phyloP scores from a whole-genome alignment of 2,888 invertebrate species.

The Epirrita christyi region DNA sequence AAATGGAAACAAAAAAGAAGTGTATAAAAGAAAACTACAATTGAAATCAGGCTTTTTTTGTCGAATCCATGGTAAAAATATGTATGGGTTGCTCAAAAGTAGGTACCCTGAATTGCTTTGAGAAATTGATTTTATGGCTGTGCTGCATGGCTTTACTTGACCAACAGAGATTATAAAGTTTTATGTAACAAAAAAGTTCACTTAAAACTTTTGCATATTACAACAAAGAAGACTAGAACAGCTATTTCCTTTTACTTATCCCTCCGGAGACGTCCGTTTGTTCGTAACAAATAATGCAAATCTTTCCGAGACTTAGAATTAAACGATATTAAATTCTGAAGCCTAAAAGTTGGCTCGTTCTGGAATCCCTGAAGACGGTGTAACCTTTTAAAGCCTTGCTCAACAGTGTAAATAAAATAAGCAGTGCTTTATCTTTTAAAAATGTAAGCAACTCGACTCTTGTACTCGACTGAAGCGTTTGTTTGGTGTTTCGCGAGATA shows the following conservation, averaged over 20 bases:
- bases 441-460: neutral
- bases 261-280: slow-evolving; percentile 21
- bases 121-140: too few relatives aligned
- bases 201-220: slow-evolving; percentile 19
- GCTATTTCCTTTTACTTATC: slow-evolving; percentile 21
- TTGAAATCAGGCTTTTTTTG: too few relatives aligned
- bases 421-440: slow-evolving; percentile 7
- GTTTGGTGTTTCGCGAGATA: neutral
- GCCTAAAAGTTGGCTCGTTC: slow-evolving; percentile 45
- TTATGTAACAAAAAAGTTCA: too few relatives aligned
- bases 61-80: too few relatives aligned
- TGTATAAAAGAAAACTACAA: too few relatives aligned
- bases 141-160: too few relatives aligned
- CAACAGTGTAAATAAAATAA: neutral
- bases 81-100: too few relatives aligned
- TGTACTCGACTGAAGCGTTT: neutral
- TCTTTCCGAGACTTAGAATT: slow-evolving; percentile 43
- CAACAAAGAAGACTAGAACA: slow-evolving; percentile 17
- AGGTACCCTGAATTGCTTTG: too few relatives aligned
- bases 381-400: slow-evolving; percentile 29
- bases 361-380: slow-evolving; percentile 31
- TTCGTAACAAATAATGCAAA: slow-evolving; percentile 38
- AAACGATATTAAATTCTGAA: slow-evolving; percentile 51
- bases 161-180: too few relatives aligned
- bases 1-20: too few relatives aligned